Base-by-base conservation (phyloP, 37 sponge, comb jelly and placozoan species). In the Tethya wilhelma region DNA sequence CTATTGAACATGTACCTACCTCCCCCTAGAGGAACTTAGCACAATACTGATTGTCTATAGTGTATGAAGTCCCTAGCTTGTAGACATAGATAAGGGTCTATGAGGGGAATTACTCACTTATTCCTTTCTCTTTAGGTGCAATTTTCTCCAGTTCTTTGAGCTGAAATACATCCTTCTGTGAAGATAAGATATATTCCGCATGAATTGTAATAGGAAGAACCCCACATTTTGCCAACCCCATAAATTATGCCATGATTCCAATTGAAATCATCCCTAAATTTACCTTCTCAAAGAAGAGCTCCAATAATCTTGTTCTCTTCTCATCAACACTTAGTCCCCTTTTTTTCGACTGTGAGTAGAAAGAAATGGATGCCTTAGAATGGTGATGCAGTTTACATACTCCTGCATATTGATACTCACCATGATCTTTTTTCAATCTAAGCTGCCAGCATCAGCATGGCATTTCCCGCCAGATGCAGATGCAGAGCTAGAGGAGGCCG, bases 51-150 rank as follows among this genome's bases (percentile, higher is more conserved):
- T n/a, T n/a, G n/a, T n/a, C n/a, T n/a, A n/a, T n/a, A n/a, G n/a
- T n/a, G n/a, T n/a, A n/a, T n/a, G n/a, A n/a, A n/a, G n/a, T n/a
- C n/a, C n/a, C n/a, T n/a, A n/a, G 14, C 53, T 14, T 49, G 37
- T 12, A 17, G 20, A 36, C 11, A 49, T 49, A 14, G 9, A 49
- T 63, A 22, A 63, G 64, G 31, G 26, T 63, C 64, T n/a, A 1
- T 26, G 9, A 29, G n/a, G n/a, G n/a, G 2, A 49, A 3, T 55
- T 39, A 77, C 86, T 77, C 38, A 96, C 95, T 98, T 14, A 98
- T 93, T 64, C 96, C 99, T 89, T 98, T 98, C 88, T 93, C 94
- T 75, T 95, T 98, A n/a, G 74, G 92, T 40, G 88, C 94, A 39
- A 98, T 89, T 75, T 91, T 91, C 77, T 98, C 99, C 36, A 98